phyloP scores from a whole-genome alignment of 2,113 vertebrate species.

The Sinosuthora webbiana region DNA sequence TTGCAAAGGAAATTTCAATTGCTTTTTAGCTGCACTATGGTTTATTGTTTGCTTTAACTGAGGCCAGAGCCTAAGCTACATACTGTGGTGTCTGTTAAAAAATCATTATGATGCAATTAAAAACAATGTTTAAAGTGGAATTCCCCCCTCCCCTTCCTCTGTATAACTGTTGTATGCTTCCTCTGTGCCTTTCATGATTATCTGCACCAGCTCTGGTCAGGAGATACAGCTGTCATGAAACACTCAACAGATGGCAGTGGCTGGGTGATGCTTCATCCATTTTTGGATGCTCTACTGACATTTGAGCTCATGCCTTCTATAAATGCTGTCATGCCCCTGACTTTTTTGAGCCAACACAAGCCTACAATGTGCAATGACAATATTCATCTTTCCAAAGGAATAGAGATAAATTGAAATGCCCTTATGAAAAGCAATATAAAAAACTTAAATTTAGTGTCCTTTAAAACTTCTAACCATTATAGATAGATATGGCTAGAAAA shows the following conservation, averaged over 20 bases:
- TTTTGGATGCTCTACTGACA: conserved; percentile 68
- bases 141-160: conserved; percentile 22
- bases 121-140: conserved; percentile 61
- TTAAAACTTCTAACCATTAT: conserved; percentile 69
- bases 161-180: conserved; percentile 17
- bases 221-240: conserved; percentile 79
- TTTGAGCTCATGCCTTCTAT: conserved; percentile 63
- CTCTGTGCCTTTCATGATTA: conserved; percentile 60
- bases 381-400: conserved; percentile 66
- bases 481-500: conserved; percentile 59
- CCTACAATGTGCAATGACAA: conserved; percentile 58
- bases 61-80: conserved; percentile 54
- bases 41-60: conserved; percentile 76
- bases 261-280: conserved; percentile 63
- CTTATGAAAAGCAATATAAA: conserved; percentile 64
- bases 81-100: conserved; percentile 71
- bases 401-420: conserved; percentile 68
- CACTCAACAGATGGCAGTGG: conserved; percentile 77
- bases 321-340: conserved; percentile 64
- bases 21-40: conserved; percentile 66
- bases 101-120: conserved; percentile 79
- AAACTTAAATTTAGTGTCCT: conserved; percentile 66
- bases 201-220: conserved; percentile 63
- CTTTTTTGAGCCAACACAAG: conserved; percentile 58
- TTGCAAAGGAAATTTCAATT: conserved; percentile 66